Evolutionary conservation across 2,797 vertebrate species (phyloP).

Genomic region (Thamnophis elegans): DNA sequence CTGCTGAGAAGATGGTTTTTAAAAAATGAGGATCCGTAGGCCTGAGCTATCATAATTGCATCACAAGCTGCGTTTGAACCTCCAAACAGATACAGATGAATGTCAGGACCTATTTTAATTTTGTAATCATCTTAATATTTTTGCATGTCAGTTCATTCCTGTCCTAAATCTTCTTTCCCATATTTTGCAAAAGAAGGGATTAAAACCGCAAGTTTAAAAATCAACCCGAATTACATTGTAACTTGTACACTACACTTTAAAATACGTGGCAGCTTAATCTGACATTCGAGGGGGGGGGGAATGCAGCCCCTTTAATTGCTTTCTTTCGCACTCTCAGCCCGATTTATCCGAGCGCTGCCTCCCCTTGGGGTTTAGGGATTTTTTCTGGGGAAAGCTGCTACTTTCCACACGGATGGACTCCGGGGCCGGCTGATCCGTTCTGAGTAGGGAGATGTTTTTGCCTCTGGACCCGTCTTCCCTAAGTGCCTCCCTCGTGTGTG

Average conservation of each 20-base stretch:
- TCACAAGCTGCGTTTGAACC: not conserved
- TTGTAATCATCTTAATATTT: constrained; percentile 13
- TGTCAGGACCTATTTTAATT: not conserved
- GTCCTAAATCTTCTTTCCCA: constrained; percentile 6
- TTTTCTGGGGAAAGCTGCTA: not conserved
- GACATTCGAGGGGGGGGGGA: constrained; percentile 2
- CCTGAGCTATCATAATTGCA: not conserved
- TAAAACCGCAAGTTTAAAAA: constrained; percentile 4
- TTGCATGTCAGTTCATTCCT: constrained; percentile 2
- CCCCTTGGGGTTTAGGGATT: not conserved
- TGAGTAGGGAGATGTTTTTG: not conserved
- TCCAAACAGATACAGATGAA: not conserved
- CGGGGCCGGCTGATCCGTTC: not conserved
- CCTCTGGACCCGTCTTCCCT: too few relatives aligned
- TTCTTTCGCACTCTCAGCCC: not conserved
- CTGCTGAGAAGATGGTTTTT: constrained; percentile 1
- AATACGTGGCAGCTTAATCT: not conserved
- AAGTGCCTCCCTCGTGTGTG: not conserved
- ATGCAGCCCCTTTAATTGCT: constrained; percentile 7
- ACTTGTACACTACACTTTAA: not conserved
- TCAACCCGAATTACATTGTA: not conserved
- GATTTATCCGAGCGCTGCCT: not conserved
- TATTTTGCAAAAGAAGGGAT: constrained; percentile 6
- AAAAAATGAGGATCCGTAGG: not conserved
- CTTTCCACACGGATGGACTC: not conserved